Conservation (phyloP, 92 coral and sea anemone genomes). For the Palythoa caribaeorum region DNA sequence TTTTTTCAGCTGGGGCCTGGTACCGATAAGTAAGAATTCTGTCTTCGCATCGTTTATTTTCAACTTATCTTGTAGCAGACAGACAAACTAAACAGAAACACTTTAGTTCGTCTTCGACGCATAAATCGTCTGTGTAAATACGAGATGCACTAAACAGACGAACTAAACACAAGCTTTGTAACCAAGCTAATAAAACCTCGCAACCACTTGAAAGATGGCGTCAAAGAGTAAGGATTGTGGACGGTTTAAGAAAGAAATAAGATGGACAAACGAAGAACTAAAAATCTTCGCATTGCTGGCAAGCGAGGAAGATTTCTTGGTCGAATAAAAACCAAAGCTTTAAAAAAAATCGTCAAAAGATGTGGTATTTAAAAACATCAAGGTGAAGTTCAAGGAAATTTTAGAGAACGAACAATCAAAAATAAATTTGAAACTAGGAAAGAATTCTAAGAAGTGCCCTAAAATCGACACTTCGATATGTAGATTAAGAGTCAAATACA, state of each 20-base stretch:
- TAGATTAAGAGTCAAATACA: slow-evolving; percentile 19
- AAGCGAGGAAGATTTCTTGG: no score
- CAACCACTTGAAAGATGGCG: background rate
- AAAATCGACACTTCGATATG: background rate
- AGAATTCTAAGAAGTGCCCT: slow-evolving; percentile 22
- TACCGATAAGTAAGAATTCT: no score
- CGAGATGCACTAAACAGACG: background rate
- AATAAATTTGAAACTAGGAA: slow-evolving; percentile 19
- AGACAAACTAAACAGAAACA: background rate
- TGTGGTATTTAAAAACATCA: slow-evolving; percentile 15
- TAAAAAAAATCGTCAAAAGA: background rate
- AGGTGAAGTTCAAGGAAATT: slow-evolving; percentile 19
- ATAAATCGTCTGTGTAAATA: background rate
- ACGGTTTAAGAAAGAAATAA: background rate
- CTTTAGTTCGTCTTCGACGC: background rate
- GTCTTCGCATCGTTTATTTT: background rate
- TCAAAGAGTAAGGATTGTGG: background rate
- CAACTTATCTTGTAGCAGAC: no score
- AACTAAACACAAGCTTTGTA: background rate
- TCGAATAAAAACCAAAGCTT: background rate
- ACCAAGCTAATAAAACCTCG: slow-evolving; percentile 3
- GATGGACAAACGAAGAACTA: slow-evolving; percentile 29
- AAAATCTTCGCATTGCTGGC: slow-evolving; percentile 16
- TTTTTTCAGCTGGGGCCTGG: background rate
- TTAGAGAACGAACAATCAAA: slow-evolving; percentile 22